Conservation (phyloP, 92 coral and sea anemone genomes). For the Meandrina meandrites region DNA sequence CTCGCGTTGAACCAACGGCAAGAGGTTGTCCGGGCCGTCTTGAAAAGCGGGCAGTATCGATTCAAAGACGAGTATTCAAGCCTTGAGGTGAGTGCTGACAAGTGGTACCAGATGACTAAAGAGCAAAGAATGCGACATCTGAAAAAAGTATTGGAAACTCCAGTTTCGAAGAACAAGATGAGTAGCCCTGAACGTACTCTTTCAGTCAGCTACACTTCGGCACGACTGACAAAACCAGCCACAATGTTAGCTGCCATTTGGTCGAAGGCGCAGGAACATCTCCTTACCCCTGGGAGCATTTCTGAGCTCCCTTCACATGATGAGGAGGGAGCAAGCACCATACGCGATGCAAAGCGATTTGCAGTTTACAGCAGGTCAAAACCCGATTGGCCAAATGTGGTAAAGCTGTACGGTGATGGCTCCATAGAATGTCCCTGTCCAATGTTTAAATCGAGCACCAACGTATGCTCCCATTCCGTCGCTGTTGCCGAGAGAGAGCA, state of each 20-base stretch:
- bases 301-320: conserved; percentile 38
- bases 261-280: conserved; percentile 34
- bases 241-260: conserved; percentile 43
- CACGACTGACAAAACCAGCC: conserved; percentile 30
- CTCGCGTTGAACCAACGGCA: conserved; percentile 46
- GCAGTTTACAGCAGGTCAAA: conserved; percentile 50
- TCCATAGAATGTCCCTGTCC: conserved; percentile 45
- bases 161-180: not conserved
- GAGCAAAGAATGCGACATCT: conserved; percentile 35
- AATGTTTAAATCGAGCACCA: conserved; percentile 49
- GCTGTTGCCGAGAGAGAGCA: conserved; percentile 48
- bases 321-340: not conserved
- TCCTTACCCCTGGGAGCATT: conserved; percentile 40
- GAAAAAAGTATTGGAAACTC: conserved; percentile 31
- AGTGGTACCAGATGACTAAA: conserved; percentile 44
- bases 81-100: conserved; percentile 18
- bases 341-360: conserved; percentile 16
- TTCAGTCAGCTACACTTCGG: conserved; percentile 21
- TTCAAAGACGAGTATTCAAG: conserved; percentile 22
- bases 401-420: conserved; percentile 43
- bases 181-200: not conserved
- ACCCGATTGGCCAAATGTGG: conserved; percentile 51
- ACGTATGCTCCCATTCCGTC: conserved; percentile 48
- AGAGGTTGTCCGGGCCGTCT: conserved; percentile 42
- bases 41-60: conserved; percentile 38